These are phyloP conservation scores for Lethenteron reissneri DNA, from an alignment of 2,113 vertebrate species.

Conservation along the genomic window DNA sequence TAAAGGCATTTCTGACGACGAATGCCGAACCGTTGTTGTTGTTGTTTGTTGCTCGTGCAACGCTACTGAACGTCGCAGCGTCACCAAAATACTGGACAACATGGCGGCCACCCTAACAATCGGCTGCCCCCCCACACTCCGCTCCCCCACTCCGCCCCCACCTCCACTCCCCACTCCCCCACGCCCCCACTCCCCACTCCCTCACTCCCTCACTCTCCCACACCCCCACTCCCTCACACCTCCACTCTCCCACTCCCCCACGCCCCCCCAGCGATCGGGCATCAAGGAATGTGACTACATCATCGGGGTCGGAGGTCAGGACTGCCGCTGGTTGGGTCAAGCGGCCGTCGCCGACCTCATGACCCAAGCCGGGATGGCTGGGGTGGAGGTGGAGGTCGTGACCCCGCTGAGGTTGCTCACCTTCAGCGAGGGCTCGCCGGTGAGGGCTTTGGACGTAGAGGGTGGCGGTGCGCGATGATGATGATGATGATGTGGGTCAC, in stretches of 20 bases:
- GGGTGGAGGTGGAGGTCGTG: neutral
- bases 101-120: no score
- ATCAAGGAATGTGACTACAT: conserved; percentile 4
- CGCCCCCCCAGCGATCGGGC: neutral
- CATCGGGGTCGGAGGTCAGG: conserved; percentile 3
- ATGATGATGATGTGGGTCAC: no score
- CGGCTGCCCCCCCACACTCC: neutral
- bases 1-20: no score
- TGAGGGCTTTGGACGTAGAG: no score
- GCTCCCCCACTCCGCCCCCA: neutral
- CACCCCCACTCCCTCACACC: neutral
- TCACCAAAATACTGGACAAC: no score
- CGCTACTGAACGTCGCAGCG: no score
- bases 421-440: no score
- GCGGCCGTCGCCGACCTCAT: conserved; percentile 2
- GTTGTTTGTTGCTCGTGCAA: no score
- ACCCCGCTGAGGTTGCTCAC: neutral
- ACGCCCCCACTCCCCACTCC: neutral
- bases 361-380: neutral
- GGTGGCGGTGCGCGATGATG: no score
- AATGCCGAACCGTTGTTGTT: no score
- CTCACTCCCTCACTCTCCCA: neutral
- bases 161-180: neutral
- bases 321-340: conserved; percentile 2
- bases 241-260: neutral